Conservation (phyloP, 2,113 vertebrate species). For the Phaetusa simplex region DNA sequence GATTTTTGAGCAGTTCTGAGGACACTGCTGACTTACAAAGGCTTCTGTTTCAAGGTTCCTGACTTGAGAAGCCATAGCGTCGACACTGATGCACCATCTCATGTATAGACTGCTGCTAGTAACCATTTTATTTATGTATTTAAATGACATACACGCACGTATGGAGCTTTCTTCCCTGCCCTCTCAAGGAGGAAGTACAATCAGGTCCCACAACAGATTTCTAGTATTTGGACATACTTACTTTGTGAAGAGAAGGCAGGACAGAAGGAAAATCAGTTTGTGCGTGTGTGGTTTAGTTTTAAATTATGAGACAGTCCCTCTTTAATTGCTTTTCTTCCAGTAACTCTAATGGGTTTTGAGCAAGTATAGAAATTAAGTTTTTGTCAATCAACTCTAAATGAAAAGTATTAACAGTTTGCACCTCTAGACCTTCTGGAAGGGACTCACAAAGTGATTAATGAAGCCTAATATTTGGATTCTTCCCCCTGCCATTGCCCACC, state of each 20-base stretch:
- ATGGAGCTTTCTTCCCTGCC: not conserved
- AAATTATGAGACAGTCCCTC: not conserved
- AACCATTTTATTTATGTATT: not conserved
- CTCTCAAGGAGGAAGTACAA: not conserved
- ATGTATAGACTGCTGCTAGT: fast-evolving
- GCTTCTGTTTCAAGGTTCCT: not conserved
- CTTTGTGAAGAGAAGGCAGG: not conserved
- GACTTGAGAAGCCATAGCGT: not conserved
- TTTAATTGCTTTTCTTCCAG: not conserved
- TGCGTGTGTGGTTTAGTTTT: not conserved
- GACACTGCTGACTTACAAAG: not conserved
- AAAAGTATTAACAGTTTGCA: not conserved
- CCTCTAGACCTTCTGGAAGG: not conserved
- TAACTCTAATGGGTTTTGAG: not conserved
- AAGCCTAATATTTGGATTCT: not conserved
- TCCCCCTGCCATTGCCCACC: not conserved
- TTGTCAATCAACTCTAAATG: not conserved
- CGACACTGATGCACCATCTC: fast-evolving
- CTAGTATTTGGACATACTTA: not conserved
- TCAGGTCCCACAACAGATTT: not conserved
- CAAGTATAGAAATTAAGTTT: not conserved
- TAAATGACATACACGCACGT: fast-evolving
- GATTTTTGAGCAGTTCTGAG: not conserved
- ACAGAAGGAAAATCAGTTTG: not conserved
- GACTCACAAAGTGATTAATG: not conserved